Percentiles rank a stretch among this genome's conserved stretches.
Evolutionary conservation across 1,140 invertebrate genomes (phyloP).

Genomic region (Thaumatotibia leucotreta): DNA sequence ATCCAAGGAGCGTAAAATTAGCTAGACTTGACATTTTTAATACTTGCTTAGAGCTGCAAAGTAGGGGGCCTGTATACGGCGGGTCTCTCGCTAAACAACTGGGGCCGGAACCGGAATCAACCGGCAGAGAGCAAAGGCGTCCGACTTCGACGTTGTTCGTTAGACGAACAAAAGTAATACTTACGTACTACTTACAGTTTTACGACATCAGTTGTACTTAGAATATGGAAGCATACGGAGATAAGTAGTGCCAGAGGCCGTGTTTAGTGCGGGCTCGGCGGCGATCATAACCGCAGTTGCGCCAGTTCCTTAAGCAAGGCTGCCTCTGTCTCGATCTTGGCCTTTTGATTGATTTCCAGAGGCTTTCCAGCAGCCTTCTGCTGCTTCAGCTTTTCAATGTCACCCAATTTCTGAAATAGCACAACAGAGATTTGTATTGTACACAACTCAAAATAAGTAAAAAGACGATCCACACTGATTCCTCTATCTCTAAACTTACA

Average conservation of each 20-base stretch:
- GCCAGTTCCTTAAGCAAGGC: slow-evolving; percentile 86
- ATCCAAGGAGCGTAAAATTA: too few relatives aligned
- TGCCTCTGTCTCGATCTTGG: slow-evolving; percentile 90
- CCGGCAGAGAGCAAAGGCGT: too few relatives aligned
- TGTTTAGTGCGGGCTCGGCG: neutral
- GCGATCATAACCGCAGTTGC: slow-evolving; percentile 83
- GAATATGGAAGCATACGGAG: neutral
- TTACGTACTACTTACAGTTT: neutral
- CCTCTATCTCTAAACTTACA: too few relatives aligned
- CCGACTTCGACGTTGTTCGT: neutral
- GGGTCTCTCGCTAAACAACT: too few relatives aligned
- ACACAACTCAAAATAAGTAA: too few relatives aligned
- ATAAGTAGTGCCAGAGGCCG: neutral
- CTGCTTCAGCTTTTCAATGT: slow-evolving; percentile 90
- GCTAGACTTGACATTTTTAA: too few relatives aligned
- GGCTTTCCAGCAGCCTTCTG: slow-evolving; percentile 86
- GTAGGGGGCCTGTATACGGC: too few relatives aligned
- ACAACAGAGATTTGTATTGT: neutral
- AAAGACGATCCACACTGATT: too few relatives aligned
- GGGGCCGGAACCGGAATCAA: too few relatives aligned
- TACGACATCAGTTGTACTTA: neutral
- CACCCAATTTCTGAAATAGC: slow-evolving; percentile 84
- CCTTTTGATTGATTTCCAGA: slow-evolving; percentile 90
- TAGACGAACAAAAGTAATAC: neutral
- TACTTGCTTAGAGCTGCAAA: too few relatives aligned